These are phyloP conservation scores for Drosophila lutescens DNA, from an alignment of 2,888 invertebrate species.

Conservation along the genomic window DNA sequence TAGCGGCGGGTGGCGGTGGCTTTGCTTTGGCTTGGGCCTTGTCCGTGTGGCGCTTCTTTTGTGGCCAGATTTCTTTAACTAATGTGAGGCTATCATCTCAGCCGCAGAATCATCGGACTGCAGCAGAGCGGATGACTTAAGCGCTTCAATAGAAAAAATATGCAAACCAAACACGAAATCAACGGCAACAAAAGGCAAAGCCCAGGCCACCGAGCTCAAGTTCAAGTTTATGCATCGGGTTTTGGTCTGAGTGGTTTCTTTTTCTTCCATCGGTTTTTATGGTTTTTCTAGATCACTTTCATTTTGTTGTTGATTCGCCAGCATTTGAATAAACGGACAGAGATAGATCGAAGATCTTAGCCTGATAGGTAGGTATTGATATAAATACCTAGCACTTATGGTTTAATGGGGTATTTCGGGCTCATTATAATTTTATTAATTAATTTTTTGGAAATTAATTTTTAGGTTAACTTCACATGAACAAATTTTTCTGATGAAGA, in stretches of 20 bases:
- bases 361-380: not conserved
- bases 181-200: conserved; percentile 28
- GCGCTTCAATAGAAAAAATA: conserved; percentile 28
- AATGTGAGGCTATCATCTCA: conserved; percentile 17
- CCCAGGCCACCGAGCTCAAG: conserved; percentile 53
- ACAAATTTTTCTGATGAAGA: too few relatives aligned
- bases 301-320: conserved; percentile 37
- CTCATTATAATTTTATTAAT: not conserved
- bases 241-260: conserved; percentile 13
- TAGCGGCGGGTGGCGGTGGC: conserved; percentile 6
- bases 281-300: conserved; percentile 54
- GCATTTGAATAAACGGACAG: conserved; percentile 25
- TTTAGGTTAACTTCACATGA: too few relatives aligned
- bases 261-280: conserved; percentile 25
- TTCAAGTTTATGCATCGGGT: conserved; percentile 66
- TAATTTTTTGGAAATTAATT: too few relatives aligned
- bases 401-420: not conserved
- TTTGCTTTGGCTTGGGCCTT: conserved; percentile 29
- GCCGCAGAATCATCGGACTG: conserved; percentile 28
- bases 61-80: conserved; percentile 28
- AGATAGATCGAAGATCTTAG: conserved; percentile 19
- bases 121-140: conserved; percentile 36
- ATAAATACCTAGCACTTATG: not conserved
- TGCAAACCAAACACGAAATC: conserved; percentile 39
- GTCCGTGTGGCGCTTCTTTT: conserved; percentile 45